Base-by-base conservation (phyloP, 2,113 vertebrate species). In the Willisornis vidua region DNA sequence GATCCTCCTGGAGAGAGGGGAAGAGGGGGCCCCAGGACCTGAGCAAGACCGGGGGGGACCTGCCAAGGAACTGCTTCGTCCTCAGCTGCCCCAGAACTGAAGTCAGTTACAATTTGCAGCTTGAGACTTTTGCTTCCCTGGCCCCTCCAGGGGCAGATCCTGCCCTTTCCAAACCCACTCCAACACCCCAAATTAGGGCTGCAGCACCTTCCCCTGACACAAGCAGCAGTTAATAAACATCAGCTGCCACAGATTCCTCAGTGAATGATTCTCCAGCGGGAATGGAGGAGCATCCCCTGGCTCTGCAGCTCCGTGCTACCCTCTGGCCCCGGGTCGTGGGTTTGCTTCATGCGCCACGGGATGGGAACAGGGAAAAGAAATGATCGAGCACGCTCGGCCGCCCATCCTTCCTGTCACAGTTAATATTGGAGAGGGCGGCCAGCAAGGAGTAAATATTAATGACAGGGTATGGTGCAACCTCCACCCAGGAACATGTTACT, bases 231-330 rank as follows among this genome's bases (percentile, higher is more conserved):
- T 96, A 96, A 96, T 96, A 16, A 95, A 90, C 90, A 39, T 11
- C 17, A 2, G 10, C 4, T 2, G 0, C 7, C 12, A 4, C 1
- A 0, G 31, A 51, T 33, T 22, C 31, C 49, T 45, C 88, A 19
- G 71, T 87, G 70, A 96, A 92, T 90, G 79, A 95, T 95, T 95
- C 16, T 79, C 87, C 71, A 62, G 28, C 1, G 3, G 39, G 20
- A 83, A 10, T 1, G 0, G 20, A 81, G 61, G 41, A 90, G 46
- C 91, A 74, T 11, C 8, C 46, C 59, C 10, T 25, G 33, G 48
- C 45, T n/a, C 29, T 2, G 65, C 35, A 4, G 28, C 83, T 70
- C 78, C 15, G 7, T 1, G 28, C 46, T 2, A 85, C 84, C 84
- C 76, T 93, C 90, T 9, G 90, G 62, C 49, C 59, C 7, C 0